These are phyloP conservation scores for Philonicus albiceps DNA, from an alignment of 2,888 invertebrate genomes.

Conservation along the genomic window DNA sequence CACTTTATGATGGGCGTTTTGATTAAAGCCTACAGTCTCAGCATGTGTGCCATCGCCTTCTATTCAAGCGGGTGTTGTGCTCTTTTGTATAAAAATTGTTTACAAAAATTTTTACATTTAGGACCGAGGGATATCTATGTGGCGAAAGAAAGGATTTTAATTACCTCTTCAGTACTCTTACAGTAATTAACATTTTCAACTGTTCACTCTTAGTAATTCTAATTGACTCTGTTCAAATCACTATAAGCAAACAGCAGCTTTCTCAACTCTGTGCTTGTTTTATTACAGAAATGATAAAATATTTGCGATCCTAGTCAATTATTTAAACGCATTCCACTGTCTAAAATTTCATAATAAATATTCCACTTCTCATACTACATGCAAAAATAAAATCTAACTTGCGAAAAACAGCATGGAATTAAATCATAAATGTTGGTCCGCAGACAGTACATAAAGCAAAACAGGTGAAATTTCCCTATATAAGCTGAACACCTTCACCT, in stretches of 20 bases:
- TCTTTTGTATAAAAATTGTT: constrained; percentile 19
- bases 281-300: neutral
- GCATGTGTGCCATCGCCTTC: neutral
- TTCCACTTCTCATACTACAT: neutral
- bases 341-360: neutral
- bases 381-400: neutral
- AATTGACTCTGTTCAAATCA: neutral
- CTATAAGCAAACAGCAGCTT: neutral
- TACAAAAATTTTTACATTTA: constrained; percentile 21
- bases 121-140: neutral
- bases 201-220: neutral
- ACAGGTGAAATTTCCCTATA: neutral
- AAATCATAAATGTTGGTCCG: neutral
- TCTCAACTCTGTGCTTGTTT: neutral
- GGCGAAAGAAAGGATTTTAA: neutral
- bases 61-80: neutral
- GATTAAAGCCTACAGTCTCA: constrained; percentile 28
- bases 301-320: too few relatives aligned
- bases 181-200: neutral
- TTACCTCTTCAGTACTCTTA: neutral
- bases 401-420: neutral
- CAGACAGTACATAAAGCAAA: constrained; percentile 27
- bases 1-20: constrained; percentile 4
- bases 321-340: too few relatives aligned
- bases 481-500: constrained; percentile 17